Conservation (phyloP, 2,113 vertebrate species). For the Tragulus kanchil region DNA sequence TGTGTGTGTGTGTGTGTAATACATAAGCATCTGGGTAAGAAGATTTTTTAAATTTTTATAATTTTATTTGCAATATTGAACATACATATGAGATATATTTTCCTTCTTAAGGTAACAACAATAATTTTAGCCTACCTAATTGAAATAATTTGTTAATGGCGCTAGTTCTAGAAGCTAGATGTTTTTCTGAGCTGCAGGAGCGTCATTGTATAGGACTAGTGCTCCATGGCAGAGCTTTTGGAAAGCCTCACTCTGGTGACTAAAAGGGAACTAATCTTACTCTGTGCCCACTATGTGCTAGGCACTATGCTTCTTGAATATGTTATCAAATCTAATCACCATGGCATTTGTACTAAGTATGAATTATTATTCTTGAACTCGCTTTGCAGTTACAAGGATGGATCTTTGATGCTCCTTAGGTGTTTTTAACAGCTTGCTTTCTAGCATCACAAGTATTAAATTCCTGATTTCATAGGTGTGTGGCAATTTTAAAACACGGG, state of each 20-base stretch:
- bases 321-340: not conserved
- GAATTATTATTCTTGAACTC: slow-evolving; percentile 12
- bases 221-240: not conserved
- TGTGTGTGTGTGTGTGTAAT: not conserved
- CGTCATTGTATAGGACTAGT: not conserved
- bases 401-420: not conserved
- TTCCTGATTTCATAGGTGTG: not conserved
- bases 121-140: slow-evolving; percentile 2
- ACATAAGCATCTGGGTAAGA: not conserved
- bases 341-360: not conserved
- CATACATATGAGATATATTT: not conserved
- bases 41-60: not conserved
- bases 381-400: not conserved
- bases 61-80: slow-evolving; percentile 31
- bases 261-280: not conserved
- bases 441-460: not conserved
- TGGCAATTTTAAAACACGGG: not conserved
- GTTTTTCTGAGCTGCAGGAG: not conserved
- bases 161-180: not conserved
- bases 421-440: not conserved
- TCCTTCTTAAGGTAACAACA: not conserved
- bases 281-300: not conserved
- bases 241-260: not conserved
- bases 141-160: not conserved
- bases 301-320: not conserved